phyloP scores from a whole-genome alignment of 2,797 vertebrate genomes.

The Lutjanus argentimaculatus region DNA sequence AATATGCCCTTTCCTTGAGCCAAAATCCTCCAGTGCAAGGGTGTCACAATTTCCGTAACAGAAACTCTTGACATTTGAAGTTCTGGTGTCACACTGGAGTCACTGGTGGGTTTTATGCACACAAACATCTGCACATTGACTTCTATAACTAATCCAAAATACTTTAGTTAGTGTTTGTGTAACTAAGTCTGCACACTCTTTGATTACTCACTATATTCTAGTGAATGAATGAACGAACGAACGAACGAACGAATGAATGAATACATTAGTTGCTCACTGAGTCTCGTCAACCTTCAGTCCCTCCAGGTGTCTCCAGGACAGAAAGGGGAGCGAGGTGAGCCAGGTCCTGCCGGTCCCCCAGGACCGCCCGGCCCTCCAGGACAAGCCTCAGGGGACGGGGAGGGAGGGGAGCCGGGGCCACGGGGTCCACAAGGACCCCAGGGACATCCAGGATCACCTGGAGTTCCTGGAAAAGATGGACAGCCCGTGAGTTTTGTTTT shows the following conservation, averaged over 20 bases:
- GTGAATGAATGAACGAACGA: no score
- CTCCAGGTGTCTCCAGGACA: constrained; percentile 67
- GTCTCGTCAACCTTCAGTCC: constrained; percentile 4
- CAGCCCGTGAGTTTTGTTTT: constrained; percentile 73
- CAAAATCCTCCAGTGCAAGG: background rate
- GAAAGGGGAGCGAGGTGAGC: constrained; percentile 83
- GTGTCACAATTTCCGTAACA: background rate
- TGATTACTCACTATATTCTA: background rate
- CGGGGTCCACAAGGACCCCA: constrained; percentile 73
- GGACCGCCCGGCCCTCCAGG: constrained; percentile 75
- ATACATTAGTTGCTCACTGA: background rate
- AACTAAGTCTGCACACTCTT: background rate
- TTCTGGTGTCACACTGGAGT: no score
- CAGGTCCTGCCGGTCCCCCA: constrained; percentile 71
- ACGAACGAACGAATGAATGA: no score
- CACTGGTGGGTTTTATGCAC: background rate
- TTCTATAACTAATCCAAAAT: background rate
- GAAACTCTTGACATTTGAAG: no score
- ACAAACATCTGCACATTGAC: background rate
- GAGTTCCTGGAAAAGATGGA: constrained; percentile 80
- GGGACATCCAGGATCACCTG: constrained; percentile 73
- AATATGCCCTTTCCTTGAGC: background rate
- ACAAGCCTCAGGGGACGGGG: constrained; percentile 50
- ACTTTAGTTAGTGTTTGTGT: background rate
- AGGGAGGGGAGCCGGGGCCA: constrained; percentile 75